These are phyloP conservation scores for Tetrax tetrax DNA, from an alignment of 2,113 vertebrate genomes.

Conservation along the genomic window DNA sequence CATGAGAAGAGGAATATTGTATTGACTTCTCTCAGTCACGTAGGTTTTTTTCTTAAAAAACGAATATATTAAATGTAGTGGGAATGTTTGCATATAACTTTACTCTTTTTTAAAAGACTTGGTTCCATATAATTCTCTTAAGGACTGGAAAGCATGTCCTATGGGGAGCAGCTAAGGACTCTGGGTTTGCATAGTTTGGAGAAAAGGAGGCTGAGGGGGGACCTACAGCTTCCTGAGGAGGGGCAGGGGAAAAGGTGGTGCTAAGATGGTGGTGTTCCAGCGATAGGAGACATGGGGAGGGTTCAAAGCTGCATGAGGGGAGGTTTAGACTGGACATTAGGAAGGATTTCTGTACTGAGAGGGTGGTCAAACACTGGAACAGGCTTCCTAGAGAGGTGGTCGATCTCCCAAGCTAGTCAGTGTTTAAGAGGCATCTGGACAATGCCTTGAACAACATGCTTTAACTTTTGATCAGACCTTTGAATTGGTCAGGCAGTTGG, in stretches of 20 bases:
- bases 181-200: neutral
- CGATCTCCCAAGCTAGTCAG: accelerated
- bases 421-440: neutral
- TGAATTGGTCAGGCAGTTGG: neutral
- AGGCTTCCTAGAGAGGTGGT: neutral
- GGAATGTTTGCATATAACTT: neutral
- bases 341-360: neutral
- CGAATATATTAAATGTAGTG: neutral
- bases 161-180: neutral
- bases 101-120: neutral
- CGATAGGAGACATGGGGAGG: accelerated
- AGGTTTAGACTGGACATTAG: neutral
- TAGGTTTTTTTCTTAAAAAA: neutral
- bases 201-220: neutral
- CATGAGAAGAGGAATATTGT: neutral
- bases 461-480: neutral
- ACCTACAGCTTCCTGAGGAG: neutral
- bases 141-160: neutral
- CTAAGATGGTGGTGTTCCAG: neutral
- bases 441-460: neutral
- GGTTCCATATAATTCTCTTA: neutral
- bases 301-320: neutral
- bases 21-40: neutral
- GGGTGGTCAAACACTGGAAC: neutral
- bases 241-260: accelerated